phyloP scores from a whole-genome alignment of 2,888 invertebrate genomes.

The Balanococcus diminutus region DNA sequence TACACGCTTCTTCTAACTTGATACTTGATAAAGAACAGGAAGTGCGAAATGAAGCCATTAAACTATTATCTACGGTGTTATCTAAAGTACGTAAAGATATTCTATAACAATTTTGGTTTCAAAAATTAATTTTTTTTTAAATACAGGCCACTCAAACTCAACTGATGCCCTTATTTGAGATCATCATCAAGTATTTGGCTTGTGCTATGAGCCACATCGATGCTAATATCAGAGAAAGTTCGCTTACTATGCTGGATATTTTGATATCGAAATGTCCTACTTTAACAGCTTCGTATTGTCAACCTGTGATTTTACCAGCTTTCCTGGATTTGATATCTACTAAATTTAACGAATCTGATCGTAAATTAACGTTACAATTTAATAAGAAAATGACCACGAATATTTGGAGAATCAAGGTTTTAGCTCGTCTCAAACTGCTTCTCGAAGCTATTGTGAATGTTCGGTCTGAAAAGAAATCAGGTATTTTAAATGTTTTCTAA shows the following conservation, averaged over 20 bases:
- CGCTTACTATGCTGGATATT: conserved; percentile 77
- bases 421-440: conserved; percentile 71
- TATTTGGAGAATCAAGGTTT: conserved; percentile 79
- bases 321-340: conserved; percentile 85
- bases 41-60: conserved; percentile 64
- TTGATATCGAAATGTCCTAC: conserved; percentile 72
- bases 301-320: conserved; percentile 69
- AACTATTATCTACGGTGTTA: conserved; percentile 62
- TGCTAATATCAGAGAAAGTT: conserved; percentile 80
- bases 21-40: conserved; percentile 74
- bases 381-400: conserved; percentile 71
- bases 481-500: neutral
- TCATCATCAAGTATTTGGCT: conserved; percentile 78
- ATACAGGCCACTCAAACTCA: conserved; percentile 64
- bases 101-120: neutral
- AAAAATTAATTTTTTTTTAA: neutral
- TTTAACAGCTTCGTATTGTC: conserved; percentile 71
- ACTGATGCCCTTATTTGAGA: conserved; percentile 75
- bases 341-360: conserved; percentile 54
- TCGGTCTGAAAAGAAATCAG: neutral
- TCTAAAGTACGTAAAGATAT: conserved; percentile 58
- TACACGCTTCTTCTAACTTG: conserved; percentile 73
- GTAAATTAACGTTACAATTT: conserved; percentile 56
- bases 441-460: conserved; percentile 62
- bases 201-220: conserved; percentile 92